phyloP scores from a whole-genome alignment of 2,888 invertebrate genomes.

The Diaphora mendica region DNA sequence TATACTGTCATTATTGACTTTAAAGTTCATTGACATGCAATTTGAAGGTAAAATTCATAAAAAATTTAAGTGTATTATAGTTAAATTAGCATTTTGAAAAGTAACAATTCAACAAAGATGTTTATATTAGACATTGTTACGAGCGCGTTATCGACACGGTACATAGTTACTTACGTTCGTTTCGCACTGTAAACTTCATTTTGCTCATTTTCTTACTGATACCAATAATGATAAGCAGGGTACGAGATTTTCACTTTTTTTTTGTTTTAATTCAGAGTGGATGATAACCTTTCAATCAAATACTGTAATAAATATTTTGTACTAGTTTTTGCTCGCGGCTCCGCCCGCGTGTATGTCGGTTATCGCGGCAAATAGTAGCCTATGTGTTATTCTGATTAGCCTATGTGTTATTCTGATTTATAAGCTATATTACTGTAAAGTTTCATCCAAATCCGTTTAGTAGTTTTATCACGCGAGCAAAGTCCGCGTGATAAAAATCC shows the following conservation, averaged over 20 bases:
- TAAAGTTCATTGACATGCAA: not conserved
- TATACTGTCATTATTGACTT: not conserved
- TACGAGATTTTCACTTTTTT: conserved; percentile 8
- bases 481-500: too few relatives aligned
- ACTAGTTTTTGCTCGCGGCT: too few relatives aligned
- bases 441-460: too few relatives aligned
- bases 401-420: too few relatives aligned
- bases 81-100: not conserved
- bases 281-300: not conserved
- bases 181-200: conserved; percentile 36
- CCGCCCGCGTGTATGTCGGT: too few relatives aligned
- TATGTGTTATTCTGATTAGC: too few relatives aligned
- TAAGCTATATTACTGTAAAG: too few relatives aligned
- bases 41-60: not conserved
- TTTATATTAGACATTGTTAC: conserved; percentile 41
- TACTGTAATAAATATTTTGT: not conserved
- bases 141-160: conserved; percentile 36
- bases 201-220: conserved; percentile 22
- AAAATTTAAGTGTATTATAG: not conserved
- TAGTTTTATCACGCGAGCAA: too few relatives aligned
- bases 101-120: conserved; percentile 5
- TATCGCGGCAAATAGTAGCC: too few relatives aligned
- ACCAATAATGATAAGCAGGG: conserved; percentile 40
- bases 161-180: conserved; percentile 30
- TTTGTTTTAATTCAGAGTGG: not conserved